Evolutionary conservation across 2,113 vertebrate species (phyloP), one percentile per base, ranked within the genome.

Genomic region (Todiramphus saurophagus): DNA sequence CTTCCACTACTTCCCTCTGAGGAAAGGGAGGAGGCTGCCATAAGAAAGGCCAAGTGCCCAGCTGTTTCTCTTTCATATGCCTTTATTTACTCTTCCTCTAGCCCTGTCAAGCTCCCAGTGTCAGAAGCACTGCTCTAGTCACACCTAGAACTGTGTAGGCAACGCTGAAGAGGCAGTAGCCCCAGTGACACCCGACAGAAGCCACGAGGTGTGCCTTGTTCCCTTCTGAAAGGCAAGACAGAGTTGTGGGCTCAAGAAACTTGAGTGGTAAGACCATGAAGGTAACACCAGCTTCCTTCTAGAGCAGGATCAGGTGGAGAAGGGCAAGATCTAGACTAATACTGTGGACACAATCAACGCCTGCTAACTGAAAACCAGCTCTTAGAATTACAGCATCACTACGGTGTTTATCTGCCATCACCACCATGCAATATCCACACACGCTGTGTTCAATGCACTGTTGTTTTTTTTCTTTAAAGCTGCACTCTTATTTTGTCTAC

Each of bases 241-340:
- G 80, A 58, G 43, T 13, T 75, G 39, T 2, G 3, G 53, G 48
- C 82, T n/a, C 13, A 11, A 80, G 66, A 83, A 69, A 58, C 18
- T 53, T n/a, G 39, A 24, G 59, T 10, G 62, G 27, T 44, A 73
- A 73, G 68, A 75, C 30, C 62, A 76, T 1, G 10, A 50, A 56
- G 39, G 48, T 17, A 64, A 60, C 24, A 9, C 21, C 21, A 1
- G 23, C 41, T n/a, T 68, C 60, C 44, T 28, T 28, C 83, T 14
- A 35, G 16, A 78, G 51, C 31, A 79, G 81, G 37, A 69, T 0
- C 4, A 2, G 83, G 63, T 0, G 0, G 48, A 0, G 1, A 86
- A 77, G 16, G 59, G 27, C 43, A 76, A 39, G 6, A 15, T 10
- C 19, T 0, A 46, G 62, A 44, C 60, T 46, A 44, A 16, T 16